Percentiles rank a stretch among this genome's conserved stretches.
These are phyloP conservation scores for Monochamus saltuarius DNA, from an alignment of 1,140 invertebrate species.

Conservation along the genomic window DNA sequence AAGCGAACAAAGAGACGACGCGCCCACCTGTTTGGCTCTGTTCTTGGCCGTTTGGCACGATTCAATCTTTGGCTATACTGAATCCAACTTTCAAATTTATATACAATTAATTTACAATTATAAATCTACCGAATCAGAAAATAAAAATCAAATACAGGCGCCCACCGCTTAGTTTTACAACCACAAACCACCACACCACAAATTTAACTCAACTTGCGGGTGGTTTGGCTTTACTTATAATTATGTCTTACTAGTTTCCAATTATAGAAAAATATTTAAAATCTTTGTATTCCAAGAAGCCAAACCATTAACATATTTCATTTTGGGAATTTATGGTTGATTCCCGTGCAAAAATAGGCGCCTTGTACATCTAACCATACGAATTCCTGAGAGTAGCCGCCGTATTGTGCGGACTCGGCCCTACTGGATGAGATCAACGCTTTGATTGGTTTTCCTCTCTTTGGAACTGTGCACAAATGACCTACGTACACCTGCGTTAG, in stretches of 20 bases:
- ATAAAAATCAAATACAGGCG: not conserved
- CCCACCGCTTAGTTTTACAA: no score
- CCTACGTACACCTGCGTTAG: conserved; percentile 31
- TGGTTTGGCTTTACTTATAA: no score
- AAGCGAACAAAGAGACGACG: conserved; percentile 40
- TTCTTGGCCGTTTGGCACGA: conserved; percentile 39
- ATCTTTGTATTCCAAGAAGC: no score
- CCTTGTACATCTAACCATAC: conserved; percentile 30
- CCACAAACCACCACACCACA: not conserved
- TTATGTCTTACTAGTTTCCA: no score
- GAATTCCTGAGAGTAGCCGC: conserved; percentile 49
- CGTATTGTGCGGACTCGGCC: conserved; percentile 21
- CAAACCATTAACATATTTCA: no score
- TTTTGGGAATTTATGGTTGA: no score
- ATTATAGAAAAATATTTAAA: no score
- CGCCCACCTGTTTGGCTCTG: conserved; percentile 31
- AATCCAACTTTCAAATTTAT: conserved; percentile 42
- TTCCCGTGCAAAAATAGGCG: not conserved
- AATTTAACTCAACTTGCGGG: no score
- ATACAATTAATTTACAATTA: conserved; percentile 30
- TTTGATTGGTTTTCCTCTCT: conserved; percentile 49
- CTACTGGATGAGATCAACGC: conserved; percentile 51
- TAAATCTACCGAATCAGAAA: conserved; percentile 1
- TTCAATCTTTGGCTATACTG: conserved; percentile 49
- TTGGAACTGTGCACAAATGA: conserved; percentile 46